Conservation (phyloP, 2,888 invertebrate species). For the Euproctis similis region DNA sequence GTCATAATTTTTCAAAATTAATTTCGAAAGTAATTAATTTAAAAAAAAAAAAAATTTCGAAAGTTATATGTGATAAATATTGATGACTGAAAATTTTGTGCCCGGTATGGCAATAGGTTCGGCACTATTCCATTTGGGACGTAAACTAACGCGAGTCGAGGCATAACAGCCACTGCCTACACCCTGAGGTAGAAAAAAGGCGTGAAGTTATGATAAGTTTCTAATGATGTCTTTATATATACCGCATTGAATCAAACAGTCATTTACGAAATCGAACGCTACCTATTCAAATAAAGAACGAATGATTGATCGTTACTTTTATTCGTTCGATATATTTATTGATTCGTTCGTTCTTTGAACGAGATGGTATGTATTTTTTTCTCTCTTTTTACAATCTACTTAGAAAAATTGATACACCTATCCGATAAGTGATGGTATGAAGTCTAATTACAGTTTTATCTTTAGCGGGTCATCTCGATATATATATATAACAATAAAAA, state of each 20-base stretch:
- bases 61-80: too few species aligned
- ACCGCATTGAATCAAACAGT: conserved; percentile 19
- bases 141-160: too few species aligned
- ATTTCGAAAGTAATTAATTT: too few species aligned
- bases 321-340: conserved; percentile 60
- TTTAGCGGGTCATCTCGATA: conserved; percentile 51
- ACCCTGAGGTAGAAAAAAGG: too few species aligned
- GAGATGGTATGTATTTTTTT: too few species aligned
- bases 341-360: conserved; percentile 54
- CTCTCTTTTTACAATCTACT: conserved; percentile 60
- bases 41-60: too few species aligned
- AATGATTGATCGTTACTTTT: conserved; percentile 69
- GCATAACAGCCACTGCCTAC: too few species aligned
- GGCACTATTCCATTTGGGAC: too few species aligned
- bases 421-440: conserved; percentile 61
- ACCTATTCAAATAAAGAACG: conserved; percentile 60
- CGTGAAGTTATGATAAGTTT: conserved; percentile 2
- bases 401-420: conserved; percentile 67
- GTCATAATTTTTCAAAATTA: too few species aligned
- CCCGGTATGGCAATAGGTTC: too few species aligned
- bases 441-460: conserved; percentile 71
- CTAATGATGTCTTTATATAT: conserved; percentile 6
- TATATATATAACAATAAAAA: conserved; percentile 58
- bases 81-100: too few species aligned
- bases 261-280: conserved; percentile 38